These are phyloP conservation scores for Asteroscopus sphinx DNA, from an alignment of 2,888 invertebrate species.

Conservation along the genomic window DNA sequence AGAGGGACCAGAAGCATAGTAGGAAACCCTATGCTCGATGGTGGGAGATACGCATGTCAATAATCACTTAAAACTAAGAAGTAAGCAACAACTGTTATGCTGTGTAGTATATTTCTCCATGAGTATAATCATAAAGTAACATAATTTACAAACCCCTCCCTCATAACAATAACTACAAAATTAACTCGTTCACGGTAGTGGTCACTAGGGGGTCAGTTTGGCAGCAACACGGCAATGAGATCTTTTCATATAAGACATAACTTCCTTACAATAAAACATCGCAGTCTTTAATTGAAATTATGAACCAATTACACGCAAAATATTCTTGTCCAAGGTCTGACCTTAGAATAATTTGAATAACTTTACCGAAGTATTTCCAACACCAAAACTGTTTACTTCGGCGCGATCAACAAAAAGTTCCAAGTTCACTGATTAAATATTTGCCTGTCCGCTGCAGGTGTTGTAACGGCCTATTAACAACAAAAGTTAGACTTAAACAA, in stretches of 20 bases:
- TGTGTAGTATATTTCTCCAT: too few species aligned
- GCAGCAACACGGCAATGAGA: background rate
- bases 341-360: slow-evolving; percentile 12
- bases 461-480: slow-evolving; percentile 23
- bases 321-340: background rate
- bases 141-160: too few species aligned
- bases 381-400: slow-evolving; percentile 16
- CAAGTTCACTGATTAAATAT: slow-evolving; percentile 29
- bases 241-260: background rate
- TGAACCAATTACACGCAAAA: slow-evolving; percentile 10
- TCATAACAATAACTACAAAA: too few species aligned
- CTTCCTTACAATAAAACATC: background rate
- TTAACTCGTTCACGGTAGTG: too few species aligned
- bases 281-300: background rate
- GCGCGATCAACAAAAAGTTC: slow-evolving; percentile 31
- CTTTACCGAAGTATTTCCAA: slow-evolving; percentile 5
- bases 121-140: too few species aligned
- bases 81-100: too few species aligned
- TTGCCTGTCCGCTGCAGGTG: slow-evolving; percentile 37
- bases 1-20: too few species aligned
- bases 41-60: too few species aligned
- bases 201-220: background rate
- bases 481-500: slow-evolving; percentile 22
- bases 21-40: too few species aligned
- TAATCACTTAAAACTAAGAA: too few species aligned